Base-by-base conservation (phyloP, 1,140 invertebrate genomes). In the Rhagoletis pomonella region DNA sequence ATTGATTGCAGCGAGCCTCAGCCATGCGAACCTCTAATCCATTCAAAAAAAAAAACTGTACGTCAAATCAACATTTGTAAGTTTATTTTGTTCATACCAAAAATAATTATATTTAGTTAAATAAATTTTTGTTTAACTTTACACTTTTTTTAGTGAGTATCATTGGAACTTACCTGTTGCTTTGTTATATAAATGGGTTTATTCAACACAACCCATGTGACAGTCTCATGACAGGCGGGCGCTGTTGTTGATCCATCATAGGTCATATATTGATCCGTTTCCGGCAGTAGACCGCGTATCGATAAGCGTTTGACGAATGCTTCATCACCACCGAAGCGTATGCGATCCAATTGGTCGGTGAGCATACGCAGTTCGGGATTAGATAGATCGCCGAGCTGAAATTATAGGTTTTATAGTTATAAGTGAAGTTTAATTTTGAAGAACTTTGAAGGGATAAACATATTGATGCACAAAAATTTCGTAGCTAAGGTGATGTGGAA, bases 231-330 rank as follows among this genome's bases (percentile, higher is more conserved):
- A 94, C 97, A 98, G 87, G 97, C 97, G 1, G 98, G 98, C 94
- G 97, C 97, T 65, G 98, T 99, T 19, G 97, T 97, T 67, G 98
- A 99, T 58, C 98, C 98, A 90, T 99, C 98, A 93, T 99, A 99
- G 44, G 98, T 99, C 96, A 99, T 98, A 94, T 98, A 99, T 93
- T 98, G 97, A 90, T 97, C 96, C 81, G 98, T 99, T 90, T 98
- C 97, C 3, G 98, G 98, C 62, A 99, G 94, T 77, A 99, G 94
- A 29, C 97, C 97, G 59, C 96, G 94, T 65, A 98, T 96, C 58
- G 96, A 97, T 89, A 99, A 94, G 85, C 96, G 95, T 91, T 96
- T 96, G 88, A 99, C 96, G 86, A 96, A 95, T 88, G 96, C 96
- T 91, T 96, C 95, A 86, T 97, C 96, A 90, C 97, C 97, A 93